These are phyloP conservation scores for Cuculus canorus DNA, from an alignment of 2,797 vertebrate species.

Conservation along the genomic window DNA sequence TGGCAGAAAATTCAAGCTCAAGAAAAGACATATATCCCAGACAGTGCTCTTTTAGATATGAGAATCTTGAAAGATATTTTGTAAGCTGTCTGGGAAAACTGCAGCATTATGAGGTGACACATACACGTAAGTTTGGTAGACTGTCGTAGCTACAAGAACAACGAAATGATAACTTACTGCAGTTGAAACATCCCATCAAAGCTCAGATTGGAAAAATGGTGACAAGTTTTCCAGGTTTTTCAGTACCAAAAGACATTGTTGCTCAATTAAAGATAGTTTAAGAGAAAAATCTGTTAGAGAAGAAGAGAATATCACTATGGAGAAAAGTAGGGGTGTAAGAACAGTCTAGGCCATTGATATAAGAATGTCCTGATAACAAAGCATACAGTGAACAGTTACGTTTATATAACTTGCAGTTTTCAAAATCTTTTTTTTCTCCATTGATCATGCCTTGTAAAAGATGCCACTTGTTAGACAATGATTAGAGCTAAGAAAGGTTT, in stretches of 20 bases:
- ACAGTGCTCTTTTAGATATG: background rate
- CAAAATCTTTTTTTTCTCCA: background rate
- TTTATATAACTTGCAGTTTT: background rate
- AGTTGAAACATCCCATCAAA: background rate
- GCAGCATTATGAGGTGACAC: background rate
- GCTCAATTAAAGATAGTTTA: background rate
- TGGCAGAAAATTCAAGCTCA: background rate
- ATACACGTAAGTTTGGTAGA: background rate
- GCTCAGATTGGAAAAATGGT: background rate
- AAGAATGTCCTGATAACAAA: background rate
- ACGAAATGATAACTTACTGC: background rate
- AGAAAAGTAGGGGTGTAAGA: background rate
- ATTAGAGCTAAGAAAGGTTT: background rate
- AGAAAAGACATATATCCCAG: background rate
- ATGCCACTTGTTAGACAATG: background rate
- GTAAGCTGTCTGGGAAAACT: background rate
- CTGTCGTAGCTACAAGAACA: background rate
- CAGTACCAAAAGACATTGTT: background rate
- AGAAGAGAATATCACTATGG: background rate
- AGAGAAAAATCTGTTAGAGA: background rate
- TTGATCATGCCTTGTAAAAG: background rate
- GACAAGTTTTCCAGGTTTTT: background rate
- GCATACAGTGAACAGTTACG: background rate
- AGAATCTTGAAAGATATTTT: background rate
- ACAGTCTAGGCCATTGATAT: background rate